Evolutionary conservation across 1,140 invertebrate genomes (phyloP).

Genomic region (honey bee (Apis mellifera)): DNA sequence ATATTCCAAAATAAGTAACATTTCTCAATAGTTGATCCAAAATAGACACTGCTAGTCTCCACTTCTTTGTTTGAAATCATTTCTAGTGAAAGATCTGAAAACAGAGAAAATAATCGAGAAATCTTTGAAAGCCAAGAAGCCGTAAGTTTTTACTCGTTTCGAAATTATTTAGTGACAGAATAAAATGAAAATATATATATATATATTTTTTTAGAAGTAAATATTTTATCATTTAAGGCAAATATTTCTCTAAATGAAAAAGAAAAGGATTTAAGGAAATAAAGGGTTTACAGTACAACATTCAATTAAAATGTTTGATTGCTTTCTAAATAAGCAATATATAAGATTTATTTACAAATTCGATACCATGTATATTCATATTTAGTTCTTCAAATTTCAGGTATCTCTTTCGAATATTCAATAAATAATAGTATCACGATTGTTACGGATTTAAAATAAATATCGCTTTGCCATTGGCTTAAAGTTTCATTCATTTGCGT

Average conservation of each 20-base stretch:
- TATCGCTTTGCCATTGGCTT: slow-evolving; percentile 57
- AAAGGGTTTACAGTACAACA: background rate
- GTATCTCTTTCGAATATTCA: slow-evolving; percentile 52
- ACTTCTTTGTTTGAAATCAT: too few species aligned
- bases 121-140: too few species aligned
- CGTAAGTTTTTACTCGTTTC: too few species aligned
- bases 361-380: slow-evolving; percentile 51
- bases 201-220: background rate
- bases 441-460: slow-evolving; percentile 70
- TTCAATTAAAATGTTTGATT: background rate
- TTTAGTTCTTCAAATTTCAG: slow-evolving; percentile 42
- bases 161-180: too few species aligned
- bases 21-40: too few species aligned
- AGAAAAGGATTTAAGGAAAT: too few species aligned
- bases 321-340: slow-evolving; percentile 56
- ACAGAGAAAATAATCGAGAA: too few species aligned
- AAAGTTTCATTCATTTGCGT: slow-evolving; percentile 45
- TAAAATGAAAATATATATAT: too few species aligned
- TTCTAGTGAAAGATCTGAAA: too few species aligned
- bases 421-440: slow-evolving; percentile 74
- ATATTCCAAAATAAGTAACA: too few species aligned
- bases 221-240: background rate
- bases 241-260: too few species aligned
- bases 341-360: slow-evolving; percentile 72
- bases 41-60: too few species aligned